phyloP scores from a whole-genome alignment of 1,140 invertebrate species.

The Drosophila tropicalis region DNA sequence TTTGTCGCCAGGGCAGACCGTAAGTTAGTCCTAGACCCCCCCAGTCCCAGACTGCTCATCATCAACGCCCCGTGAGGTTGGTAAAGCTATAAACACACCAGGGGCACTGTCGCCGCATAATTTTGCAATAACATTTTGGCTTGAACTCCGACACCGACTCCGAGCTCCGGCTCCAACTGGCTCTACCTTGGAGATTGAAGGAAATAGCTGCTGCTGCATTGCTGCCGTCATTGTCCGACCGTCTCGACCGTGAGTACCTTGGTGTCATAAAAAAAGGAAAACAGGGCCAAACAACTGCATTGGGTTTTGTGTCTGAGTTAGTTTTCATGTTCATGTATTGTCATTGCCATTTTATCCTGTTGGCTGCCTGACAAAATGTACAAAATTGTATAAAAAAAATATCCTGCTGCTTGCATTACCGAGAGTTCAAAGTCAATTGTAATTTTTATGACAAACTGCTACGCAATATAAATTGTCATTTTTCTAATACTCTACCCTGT shows the following conservation, averaged over 20 bases:
- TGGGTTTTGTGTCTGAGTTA: conserved; percentile 49
- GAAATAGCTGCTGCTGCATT: conserved; percentile 42
- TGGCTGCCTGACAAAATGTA: conserved; percentile 72
- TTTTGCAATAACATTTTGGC: conserved; percentile 77
- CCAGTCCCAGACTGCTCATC: conserved; percentile 45
- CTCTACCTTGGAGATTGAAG: conserved; percentile 8
- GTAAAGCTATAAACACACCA: conserved; percentile 74
- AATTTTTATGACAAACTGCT: conserved; percentile 74
- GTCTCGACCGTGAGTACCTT: conserved; percentile 63
- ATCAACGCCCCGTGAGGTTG: conserved; percentile 48
- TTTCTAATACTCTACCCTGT: conserved; percentile 29
- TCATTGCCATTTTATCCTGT: conserved; percentile 35
- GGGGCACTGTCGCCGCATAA: conserved; percentile 75
- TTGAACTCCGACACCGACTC: conserved; percentile 22
- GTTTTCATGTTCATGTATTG: conserved; percentile 62
- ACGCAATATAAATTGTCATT: conserved; percentile 67
- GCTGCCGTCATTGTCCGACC: conserved; percentile 38
- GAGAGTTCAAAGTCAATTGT: conserved; percentile 78
- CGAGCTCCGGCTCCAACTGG: too few relatives aligned
- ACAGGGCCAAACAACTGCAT: conserved; percentile 56
- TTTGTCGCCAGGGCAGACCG: conserved; percentile 53
- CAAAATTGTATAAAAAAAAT: conserved; percentile 64
- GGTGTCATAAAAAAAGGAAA: conserved; percentile 71
- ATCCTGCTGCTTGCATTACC: conserved; percentile 64
- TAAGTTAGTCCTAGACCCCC: too few relatives aligned